Evolutionary conservation across 2,113 vertebrate species (phyloP), one percentile per base, ranked within the genome.

Genomic region (Actenoides hombroni): DNA sequence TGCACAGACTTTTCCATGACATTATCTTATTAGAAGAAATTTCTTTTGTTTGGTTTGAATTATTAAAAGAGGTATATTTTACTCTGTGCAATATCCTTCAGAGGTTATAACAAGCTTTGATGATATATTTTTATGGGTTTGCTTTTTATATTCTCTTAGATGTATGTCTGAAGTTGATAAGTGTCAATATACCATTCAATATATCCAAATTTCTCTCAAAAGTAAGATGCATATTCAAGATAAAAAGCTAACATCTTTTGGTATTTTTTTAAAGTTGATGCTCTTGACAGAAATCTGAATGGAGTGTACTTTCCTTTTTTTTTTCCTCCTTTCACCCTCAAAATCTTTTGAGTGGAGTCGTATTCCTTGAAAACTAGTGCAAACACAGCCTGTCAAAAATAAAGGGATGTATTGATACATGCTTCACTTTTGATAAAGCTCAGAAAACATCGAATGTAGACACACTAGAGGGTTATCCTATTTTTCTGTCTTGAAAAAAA

Each of bases 251-350:
- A 5, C 3, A 13, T 12, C 5, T 84, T 87, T 64, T 17, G 2
- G 3, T 81, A 31, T 44, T 88, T 86, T 51, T 80, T 81, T 25
- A 23, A 87, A 64, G 39, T 39, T 89, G 2, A 7, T 71, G 9
- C 24, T 89, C 39, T 71, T 63, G 13, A 65, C 46, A 51, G 29
- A 81, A 80, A 24, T 48, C 14, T 81, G 46, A 84, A 69, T 6
- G 5, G 6, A 35, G 5, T 33, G 19, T 51, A 13, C 5, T 35
- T 12, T 13, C 39, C 51, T 57, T 2, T 1, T 56, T 1, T 56
- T 28, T 42, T 69, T 23, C n/a, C 40, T 37, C 18, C 4, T 75
- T 74, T 78, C 5, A 3, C 14, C 5, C 13, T 81, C 5, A 18
- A 20, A 86, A 54, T 84, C 60, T 25, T 77, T 48, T 8, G 56